phyloP scores from a whole-genome alignment of 2,113 vertebrate species.

The Tauraco erythrolophus region DNA sequence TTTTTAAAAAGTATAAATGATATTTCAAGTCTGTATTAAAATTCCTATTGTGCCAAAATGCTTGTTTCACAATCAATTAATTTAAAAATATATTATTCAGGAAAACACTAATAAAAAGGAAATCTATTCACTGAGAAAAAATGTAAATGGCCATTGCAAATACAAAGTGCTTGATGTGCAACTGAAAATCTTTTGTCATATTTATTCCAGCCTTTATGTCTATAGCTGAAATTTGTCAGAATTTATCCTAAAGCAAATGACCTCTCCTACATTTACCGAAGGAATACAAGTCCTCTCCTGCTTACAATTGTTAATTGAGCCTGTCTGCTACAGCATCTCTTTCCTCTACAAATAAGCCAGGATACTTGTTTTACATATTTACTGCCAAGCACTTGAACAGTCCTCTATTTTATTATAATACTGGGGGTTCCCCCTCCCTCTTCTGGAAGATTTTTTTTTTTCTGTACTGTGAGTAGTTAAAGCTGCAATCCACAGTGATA shows the following conservation, averaged over 20 bases:
- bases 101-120: slow-evolving; percentile 49
- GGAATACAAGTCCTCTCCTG: slow-evolving; percentile 66
- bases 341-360: slow-evolving; percentile 57
- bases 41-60: slow-evolving; percentile 32
- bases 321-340: slow-evolving; percentile 62
- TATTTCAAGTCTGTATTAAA: slow-evolving; percentile 22
- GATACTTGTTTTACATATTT: slow-evolving; percentile 67
- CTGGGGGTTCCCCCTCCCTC: background rate
- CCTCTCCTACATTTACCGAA: slow-evolving; percentile 65
- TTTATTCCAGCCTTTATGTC: slow-evolving; percentile 65
- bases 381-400: slow-evolving; percentile 65
- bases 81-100: slow-evolving; percentile 39
- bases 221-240: slow-evolving; percentile 70
- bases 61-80: slow-evolving; percentile 54
- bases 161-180: slow-evolving; percentile 52
- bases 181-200: slow-evolving; percentile 61
- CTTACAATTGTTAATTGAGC: slow-evolving; percentile 74
- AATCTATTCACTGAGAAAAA: slow-evolving; percentile 34
- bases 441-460: slow-evolving; percentile 7
- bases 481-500: slow-evolving; percentile 56
- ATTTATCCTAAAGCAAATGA: slow-evolving; percentile 78
- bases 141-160: slow-evolving; percentile 30
- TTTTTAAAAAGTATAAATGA: background rate
- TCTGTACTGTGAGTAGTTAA: slow-evolving; percentile 4
- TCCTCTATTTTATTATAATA: slow-evolving; percentile 53